Percentiles rank a stretch among this genome's conserved stretches.
phyloP scores from a whole-genome alignment of 2,113 vertebrate species.

The Greenwoodochromis staneri region DNA sequence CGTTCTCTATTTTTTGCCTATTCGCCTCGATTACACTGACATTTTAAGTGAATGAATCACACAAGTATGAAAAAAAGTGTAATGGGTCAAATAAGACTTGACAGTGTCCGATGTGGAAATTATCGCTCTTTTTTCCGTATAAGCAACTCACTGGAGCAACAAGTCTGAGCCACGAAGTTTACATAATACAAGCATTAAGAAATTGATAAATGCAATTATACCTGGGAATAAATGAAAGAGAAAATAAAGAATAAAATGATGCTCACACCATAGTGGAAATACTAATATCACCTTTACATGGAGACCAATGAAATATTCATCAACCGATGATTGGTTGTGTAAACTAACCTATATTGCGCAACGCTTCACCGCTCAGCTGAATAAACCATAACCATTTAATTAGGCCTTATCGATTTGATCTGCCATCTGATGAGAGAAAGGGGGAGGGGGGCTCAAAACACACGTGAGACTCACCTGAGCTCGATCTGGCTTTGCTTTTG shows the following conservation, averaged over 20 bases:
- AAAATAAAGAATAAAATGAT: background rate
- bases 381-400: background rate
- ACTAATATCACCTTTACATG: background rate
- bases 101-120: background rate
- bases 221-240: background rate
- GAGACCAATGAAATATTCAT: background rate
- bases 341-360: background rate
- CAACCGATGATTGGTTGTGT: background rate
- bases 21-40: background rate
- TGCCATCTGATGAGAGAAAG: background rate
- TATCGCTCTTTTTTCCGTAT: background rate
- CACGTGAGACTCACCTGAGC: constrained; percentile 83
- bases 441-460: background rate
- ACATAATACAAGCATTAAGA: background rate
- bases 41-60: background rate
- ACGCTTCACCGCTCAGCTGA: background rate
- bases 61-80: background rate
- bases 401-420: background rate
- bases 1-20: background rate
- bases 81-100: constrained; percentile 6
- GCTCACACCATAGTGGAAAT: background rate
- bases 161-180: background rate
- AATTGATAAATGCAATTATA: background rate
- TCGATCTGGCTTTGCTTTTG: constrained; percentile 92
- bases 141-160: background rate